Percentiles rank a stretch among this genome's conserved stretches.
Conservation (phyloP, 2,113 vertebrate species). For the Corvus moneduloides region DNA sequence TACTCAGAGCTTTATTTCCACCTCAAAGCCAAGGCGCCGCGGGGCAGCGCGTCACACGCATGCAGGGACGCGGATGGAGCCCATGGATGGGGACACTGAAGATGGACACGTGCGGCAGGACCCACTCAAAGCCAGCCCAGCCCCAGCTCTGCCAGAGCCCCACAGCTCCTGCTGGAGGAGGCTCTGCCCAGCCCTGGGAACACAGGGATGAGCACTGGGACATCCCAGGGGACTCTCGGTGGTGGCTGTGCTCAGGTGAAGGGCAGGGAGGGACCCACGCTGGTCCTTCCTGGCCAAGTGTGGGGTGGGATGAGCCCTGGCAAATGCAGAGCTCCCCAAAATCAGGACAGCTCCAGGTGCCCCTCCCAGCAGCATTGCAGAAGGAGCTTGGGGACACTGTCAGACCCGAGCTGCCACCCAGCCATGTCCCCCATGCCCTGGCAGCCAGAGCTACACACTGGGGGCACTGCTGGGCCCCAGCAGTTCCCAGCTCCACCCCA, state of each 20-base stretch:
- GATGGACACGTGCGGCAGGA: neutral
- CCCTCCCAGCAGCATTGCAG: neutral
- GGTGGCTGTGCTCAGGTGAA: neutral
- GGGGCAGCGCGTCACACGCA: neutral
- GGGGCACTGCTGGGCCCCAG: neutral
- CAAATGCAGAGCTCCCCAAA: neutral
- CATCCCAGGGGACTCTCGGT: accelerated
- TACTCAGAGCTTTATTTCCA: slow-evolving; percentile 32
- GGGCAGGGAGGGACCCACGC: neutral
- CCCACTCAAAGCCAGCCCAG: accelerated
- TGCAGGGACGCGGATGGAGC: neutral
- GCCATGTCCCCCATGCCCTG: neutral
- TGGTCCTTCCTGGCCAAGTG: accelerated
- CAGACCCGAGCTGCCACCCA: neutral
- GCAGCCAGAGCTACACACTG: neutral
- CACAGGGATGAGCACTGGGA: accelerated
- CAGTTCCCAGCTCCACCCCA: neutral
- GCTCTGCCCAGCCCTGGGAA: neutral
- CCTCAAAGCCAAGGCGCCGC: neutral
- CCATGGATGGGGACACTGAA: neutral
- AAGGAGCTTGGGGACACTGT: neutral
- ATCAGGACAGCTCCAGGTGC: neutral
- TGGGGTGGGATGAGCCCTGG: neutral
- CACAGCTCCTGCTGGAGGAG: neutral
- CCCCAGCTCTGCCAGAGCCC: neutral